Conservation (phyloP, 1,140 invertebrate species). For the Brachionus rubens region DNA sequence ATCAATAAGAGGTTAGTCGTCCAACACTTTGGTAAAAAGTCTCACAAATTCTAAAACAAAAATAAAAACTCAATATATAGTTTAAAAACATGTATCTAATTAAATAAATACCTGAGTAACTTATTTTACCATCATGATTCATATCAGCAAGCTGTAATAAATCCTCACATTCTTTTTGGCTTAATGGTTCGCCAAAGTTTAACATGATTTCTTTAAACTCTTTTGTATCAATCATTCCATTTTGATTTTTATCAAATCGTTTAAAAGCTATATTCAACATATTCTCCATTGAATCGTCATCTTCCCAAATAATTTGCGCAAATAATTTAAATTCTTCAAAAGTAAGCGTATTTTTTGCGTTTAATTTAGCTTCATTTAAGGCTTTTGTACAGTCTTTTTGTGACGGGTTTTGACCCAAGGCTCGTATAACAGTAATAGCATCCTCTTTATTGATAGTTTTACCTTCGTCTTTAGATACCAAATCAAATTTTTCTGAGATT, state of each 20-base stretch:
- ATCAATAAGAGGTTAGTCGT: no score
- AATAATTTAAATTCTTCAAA: conserved; percentile 27
- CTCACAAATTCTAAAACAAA: conserved; percentile 19
- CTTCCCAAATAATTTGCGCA: neutral
- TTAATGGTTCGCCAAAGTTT: conserved; percentile 31
- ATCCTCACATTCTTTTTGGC: conserved; percentile 12
- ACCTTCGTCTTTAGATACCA: neutral
- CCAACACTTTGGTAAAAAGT: conserved; percentile 12
- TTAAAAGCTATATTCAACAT: conserved; percentile 14
- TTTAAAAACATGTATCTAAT: no score
- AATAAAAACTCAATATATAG: neutral
- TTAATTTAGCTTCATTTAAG: neutral
- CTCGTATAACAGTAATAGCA: conserved; percentile 29
- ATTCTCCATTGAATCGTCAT: conserved; percentile 5
- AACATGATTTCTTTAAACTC: conserved; percentile 21
- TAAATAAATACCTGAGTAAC: conserved; percentile 38
- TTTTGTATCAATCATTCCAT: conserved; percentile 6
- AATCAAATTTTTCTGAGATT: neutral
- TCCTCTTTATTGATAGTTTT: conserved; percentile 6
- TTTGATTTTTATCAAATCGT: conserved; percentile 15
- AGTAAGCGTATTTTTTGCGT: neutral
- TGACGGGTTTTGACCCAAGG: conserved; percentile 36
- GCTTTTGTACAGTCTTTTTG: neutral
- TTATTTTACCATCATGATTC: conserved; percentile 40
- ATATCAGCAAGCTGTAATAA: conserved; percentile 16